Conservation (phyloP, 2,797 vertebrate genomes). For the Babyrousa celebensis region DNA sequence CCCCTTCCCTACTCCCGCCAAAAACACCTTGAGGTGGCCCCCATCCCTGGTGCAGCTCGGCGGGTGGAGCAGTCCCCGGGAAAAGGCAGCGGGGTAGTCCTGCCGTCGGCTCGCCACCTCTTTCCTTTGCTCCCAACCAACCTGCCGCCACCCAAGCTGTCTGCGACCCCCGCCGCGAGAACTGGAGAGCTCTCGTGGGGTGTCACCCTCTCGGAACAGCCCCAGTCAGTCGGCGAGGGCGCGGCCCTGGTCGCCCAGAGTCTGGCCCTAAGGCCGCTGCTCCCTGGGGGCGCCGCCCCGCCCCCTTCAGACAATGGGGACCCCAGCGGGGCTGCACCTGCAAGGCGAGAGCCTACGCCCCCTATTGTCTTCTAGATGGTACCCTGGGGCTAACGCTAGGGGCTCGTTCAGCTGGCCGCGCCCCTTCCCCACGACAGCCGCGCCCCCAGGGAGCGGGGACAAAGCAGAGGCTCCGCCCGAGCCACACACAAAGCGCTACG, state of each 20-base stretch:
- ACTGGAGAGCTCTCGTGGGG: neutral
- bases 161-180: neutral
- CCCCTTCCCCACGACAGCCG: constrained; percentile 70
- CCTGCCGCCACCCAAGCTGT: neutral
- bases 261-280: neutral
- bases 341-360: constrained; percentile 65
- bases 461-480: constrained; percentile 85
- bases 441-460: constrained; percentile 70
- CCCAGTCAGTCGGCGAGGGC: neutral
- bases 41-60: constrained; percentile 17
- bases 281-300: neutral
- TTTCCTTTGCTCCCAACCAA: neutral
- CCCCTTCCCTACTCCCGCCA: constrained; percentile 78
- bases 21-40: constrained; percentile 72
- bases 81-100: neutral
- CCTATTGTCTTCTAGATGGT: constrained; percentile 77
- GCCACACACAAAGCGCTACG: constrained; percentile 70
- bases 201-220: neutral
- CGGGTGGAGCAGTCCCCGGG: neutral
- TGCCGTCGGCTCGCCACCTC: neutral
- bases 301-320: constrained; percentile 88
- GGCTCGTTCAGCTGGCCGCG: constrained; percentile 52
- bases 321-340: constrained; percentile 68
- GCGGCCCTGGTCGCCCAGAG: neutral
- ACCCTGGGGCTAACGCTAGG: neutral